Evolutionary conservation across 2,797 vertebrate species (phyloP).

Genomic region (Centropyge bicolor): DNA sequence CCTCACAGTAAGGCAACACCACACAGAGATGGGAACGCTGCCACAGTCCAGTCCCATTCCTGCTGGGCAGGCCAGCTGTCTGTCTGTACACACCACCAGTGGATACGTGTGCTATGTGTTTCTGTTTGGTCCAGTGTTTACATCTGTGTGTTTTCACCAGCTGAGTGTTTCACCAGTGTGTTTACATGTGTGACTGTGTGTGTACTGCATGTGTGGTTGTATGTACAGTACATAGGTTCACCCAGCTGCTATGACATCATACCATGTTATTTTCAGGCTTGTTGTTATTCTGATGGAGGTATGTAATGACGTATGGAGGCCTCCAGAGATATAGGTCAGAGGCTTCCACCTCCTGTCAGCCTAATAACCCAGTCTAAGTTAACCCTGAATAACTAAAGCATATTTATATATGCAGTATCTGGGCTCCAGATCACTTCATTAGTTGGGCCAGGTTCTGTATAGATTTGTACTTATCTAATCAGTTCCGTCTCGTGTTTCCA

Average conservation of each 20-base stretch:
- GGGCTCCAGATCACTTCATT: conserved; percentile 1
- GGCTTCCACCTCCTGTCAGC: not conserved
- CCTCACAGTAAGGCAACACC: conserved; percentile 61
- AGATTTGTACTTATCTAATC: conserved; percentile 28
- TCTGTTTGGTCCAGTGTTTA: conserved; percentile 14
- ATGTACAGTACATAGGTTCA: conserved; percentile 1
- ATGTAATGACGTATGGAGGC: conserved; percentile 17
- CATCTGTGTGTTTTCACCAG: conserved; percentile 6
- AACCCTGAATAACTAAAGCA: conserved; percentile 2
- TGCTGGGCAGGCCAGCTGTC: conserved; percentile 59
- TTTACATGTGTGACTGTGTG: conserved; percentile 9
- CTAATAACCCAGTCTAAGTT: not conserved
- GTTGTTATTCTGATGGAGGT: conserved; percentile 22
- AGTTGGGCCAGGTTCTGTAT: not conserved
- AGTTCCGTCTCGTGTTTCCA: conserved; percentile 66
- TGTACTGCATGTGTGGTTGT: not conserved
- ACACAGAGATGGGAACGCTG: conserved; percentile 44
- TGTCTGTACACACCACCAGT: conserved; percentile 39
- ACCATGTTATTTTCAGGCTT: conserved; percentile 17
- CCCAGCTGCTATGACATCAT: conserved; percentile 16
- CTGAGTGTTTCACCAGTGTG: conserved; percentile 22
- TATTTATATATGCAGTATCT: not conserved
- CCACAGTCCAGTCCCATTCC: conserved; percentile 42
- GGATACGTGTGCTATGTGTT: conserved; percentile 17
- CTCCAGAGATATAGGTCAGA: conserved; percentile 26